Conservation (phyloP, 1,140 invertebrate species). For the Hirudo medicinalis region DNA sequence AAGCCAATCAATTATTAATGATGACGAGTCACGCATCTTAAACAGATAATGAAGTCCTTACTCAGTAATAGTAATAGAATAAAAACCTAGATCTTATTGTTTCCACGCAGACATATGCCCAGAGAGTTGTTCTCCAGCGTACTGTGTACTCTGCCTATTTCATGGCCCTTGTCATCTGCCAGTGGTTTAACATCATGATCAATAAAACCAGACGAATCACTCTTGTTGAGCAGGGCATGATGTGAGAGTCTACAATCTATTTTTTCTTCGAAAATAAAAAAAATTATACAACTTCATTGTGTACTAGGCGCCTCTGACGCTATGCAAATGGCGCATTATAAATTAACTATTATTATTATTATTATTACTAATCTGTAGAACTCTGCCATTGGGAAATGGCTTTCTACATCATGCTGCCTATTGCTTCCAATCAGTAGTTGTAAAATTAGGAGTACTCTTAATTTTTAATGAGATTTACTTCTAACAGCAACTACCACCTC, state of each 20-base stretch:
- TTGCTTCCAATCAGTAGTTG: too few relatives aligned
- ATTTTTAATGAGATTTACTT: background rate
- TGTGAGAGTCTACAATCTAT: constrained; percentile 39
- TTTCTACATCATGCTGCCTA: too few relatives aligned
- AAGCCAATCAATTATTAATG: background rate
- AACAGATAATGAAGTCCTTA: background rate
- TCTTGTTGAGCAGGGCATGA: constrained; percentile 93
- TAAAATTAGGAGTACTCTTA: too few relatives aligned
- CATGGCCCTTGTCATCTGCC: constrained; percentile 90
- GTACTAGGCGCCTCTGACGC: too few relatives aligned
- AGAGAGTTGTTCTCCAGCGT: constrained; percentile 85
- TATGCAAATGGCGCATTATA: too few relatives aligned
- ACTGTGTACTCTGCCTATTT: constrained; percentile 98
- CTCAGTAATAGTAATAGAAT: background rate
- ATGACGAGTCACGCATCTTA: background rate
- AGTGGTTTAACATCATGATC: constrained; percentile 96
- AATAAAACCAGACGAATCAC: constrained; percentile 94
- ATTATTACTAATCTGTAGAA: too few relatives aligned
- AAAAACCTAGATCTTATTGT: background rate
- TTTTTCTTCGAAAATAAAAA: too few relatives aligned
- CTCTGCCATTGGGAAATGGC: too few relatives aligned
- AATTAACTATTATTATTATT: too few relatives aligned
- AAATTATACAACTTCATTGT: too few relatives aligned
- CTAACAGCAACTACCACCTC: constrained; percentile 37
- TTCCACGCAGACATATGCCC: constrained; percentile 68